These are phyloP conservation scores for Onthophagus sagittarius DNA, from an alignment of 2,888 invertebrate species.

Conservation along the genomic window DNA sequence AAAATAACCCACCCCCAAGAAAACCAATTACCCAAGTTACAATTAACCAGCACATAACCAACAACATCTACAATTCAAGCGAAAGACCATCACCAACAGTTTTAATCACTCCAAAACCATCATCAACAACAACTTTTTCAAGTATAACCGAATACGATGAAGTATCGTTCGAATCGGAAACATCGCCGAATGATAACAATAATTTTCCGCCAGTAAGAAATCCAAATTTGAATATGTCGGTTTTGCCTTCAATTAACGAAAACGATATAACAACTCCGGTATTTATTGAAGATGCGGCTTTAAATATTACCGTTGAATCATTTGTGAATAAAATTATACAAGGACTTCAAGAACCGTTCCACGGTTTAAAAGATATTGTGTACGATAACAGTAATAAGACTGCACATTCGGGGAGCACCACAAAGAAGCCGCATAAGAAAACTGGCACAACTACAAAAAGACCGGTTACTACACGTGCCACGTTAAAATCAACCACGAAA, in stretches of 20 bases:
- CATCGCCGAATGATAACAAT: constrained; percentile 61
- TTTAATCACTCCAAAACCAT: constrained; percentile 67
- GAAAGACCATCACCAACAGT: constrained; percentile 61
- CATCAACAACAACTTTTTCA: constrained; percentile 39
- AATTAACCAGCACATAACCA: constrained; percentile 59
- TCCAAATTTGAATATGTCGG: constrained; percentile 73
- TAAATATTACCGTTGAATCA: constrained; percentile 75
- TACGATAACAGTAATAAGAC: constrained; percentile 46
- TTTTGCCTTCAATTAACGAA: constrained; percentile 52
- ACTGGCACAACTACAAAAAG: constrained; percentile 40
- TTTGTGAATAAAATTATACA: constrained; percentile 82
- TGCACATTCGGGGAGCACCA: constrained; percentile 34
- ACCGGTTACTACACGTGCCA: constrained; percentile 39
- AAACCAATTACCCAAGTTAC: constrained; percentile 54
- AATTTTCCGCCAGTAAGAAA: constrained; percentile 85
- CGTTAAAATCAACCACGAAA: constrained; percentile 49
- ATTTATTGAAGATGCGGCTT: constrained; percentile 70
- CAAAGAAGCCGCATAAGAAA: constrained; percentile 43
- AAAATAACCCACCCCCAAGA: constrained; percentile 34
- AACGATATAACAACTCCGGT: constrained; percentile 72
- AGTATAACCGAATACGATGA: constrained; percentile 34
- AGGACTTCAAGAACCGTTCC: constrained; percentile 78
- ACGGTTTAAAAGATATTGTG: constrained; percentile 74
- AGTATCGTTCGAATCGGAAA: constrained; percentile 55
- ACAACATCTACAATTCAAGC: constrained; percentile 53